Conservation (phyloP, 2,113 vertebrate species). For the Upupa epops region DNA sequence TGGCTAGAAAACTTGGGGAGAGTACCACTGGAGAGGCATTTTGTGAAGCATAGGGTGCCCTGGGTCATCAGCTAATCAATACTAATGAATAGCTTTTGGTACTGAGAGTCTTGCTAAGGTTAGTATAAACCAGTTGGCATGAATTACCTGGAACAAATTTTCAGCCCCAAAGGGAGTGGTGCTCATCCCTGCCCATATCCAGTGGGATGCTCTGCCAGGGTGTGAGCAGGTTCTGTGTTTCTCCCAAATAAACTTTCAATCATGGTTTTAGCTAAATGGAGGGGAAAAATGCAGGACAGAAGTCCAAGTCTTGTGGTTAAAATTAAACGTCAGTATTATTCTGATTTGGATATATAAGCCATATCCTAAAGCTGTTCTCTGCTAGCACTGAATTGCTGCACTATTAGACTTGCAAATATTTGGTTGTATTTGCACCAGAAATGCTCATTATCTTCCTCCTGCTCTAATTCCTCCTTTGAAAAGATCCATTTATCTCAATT, state of each 20-base stretch:
- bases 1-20: background rate
- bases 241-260: background rate
- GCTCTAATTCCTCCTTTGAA: background rate
- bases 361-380: background rate
- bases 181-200: background rate
- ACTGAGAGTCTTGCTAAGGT: slow-evolving; percentile 4
- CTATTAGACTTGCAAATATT: slow-evolving; percentile 27
- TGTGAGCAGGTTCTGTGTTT: background rate
- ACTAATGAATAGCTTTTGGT: slow-evolving; percentile 27
- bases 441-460: background rate
- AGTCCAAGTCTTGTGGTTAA: background rate
- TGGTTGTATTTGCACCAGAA: slow-evolving; percentile 28
- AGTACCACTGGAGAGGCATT: background rate
- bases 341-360: background rate
- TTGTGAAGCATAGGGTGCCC: background rate
- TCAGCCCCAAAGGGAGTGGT: background rate
- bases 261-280: background rate
- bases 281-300: background rate
- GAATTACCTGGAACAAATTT: slow-evolving; percentile 49
- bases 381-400: background rate
- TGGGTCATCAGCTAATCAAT: background rate
- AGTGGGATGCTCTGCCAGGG: background rate
- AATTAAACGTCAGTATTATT: background rate
- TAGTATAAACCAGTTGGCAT: slow-evolving; percentile 34
- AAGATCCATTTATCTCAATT: background rate